phyloP scores from a whole-genome alignment of 2,888 invertebrate species.

The Ditylenchus weischeri region DNA sequence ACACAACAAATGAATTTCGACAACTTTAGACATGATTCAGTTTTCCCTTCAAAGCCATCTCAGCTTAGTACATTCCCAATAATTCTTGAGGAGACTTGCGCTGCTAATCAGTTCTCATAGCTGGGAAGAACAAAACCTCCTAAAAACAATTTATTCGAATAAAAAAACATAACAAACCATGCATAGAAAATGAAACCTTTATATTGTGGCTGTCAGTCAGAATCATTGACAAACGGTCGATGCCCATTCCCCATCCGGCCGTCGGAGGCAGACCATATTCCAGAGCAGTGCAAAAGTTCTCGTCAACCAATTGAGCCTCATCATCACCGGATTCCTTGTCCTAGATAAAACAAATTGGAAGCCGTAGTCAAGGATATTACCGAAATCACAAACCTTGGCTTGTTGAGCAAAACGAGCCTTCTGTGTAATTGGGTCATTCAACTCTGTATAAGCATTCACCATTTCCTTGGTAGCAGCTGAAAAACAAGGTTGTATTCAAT shows the following conservation, averaged over 20 bases:
- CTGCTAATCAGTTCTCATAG: slow-evolving; percentile 85
- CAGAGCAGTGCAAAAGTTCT: slow-evolving; percentile 91
- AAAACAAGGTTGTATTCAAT: neutral
- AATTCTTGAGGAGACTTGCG: neutral
- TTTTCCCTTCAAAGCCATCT: neutral
- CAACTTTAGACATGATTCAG: neutral
- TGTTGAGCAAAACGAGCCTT: slow-evolving; percentile 91
- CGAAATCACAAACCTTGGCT: slow-evolving; percentile 68
- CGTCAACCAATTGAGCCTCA: slow-evolving; percentile 93
- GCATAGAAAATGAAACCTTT: slow-evolving; percentile 66
- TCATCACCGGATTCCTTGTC: slow-evolving; percentile 98
- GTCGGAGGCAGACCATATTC: slow-evolving; percentile 98
- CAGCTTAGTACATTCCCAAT: too few relatives aligned
- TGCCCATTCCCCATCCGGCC: slow-evolving; percentile 96
- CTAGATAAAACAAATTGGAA: slow-evolving; percentile 49
- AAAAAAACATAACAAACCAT: neutral
- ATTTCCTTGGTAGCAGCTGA: slow-evolving; percentile 90
- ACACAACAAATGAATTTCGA: neutral
- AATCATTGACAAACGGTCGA: slow-evolving; percentile 95
- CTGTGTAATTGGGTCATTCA: slow-evolving; percentile 94
- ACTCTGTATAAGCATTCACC: slow-evolving; percentile 97
- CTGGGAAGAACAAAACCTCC: slow-evolving; percentile 97
- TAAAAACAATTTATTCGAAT: slow-evolving; percentile 60
- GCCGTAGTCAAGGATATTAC: slow-evolving; percentile 4
- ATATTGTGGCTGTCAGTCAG: slow-evolving; percentile 96